Evolutionary conservation across 2,113 vertebrate species (phyloP).

Genomic region (Meleagris gallopavo): DNA sequence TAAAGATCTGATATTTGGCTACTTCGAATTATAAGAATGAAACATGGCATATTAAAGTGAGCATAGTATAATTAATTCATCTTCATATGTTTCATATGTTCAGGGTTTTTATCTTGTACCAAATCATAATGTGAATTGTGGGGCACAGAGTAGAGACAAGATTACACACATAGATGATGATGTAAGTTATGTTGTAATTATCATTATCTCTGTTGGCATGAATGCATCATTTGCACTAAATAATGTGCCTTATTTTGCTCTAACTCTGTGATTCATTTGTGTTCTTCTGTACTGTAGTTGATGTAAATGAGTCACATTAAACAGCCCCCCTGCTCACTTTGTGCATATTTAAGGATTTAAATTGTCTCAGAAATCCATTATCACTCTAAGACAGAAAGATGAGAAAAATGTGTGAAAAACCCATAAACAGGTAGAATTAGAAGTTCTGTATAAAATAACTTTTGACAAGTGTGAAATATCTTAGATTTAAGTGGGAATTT

Average conservation of each 20-base stretch:
- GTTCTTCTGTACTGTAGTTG: neutral
- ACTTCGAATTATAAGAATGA: neutral
- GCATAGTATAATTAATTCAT: conserved; percentile 2
- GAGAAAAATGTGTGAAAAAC: conserved; percentile 10
- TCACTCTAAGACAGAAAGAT: neutral
- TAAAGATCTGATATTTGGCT: neutral
- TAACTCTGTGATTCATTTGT: conserved; percentile 13
- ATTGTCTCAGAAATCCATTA: conserved; percentile 43
- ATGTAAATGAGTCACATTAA: conserved; percentile 48
- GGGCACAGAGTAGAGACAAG: neutral
- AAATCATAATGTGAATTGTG: neutral
- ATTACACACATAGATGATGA: neutral
- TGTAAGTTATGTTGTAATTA: conserved; percentile 38
- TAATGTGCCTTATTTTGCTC: conserved; percentile 3
- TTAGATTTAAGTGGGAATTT: neutral
- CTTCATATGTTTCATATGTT: neutral
- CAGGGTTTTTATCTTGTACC: conserved; percentile 12
- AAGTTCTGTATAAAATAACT: neutral
- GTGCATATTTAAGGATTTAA: conserved; percentile 42
- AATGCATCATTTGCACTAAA: conserved; percentile 23
- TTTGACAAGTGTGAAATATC: neutral
- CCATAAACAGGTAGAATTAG: neutral
- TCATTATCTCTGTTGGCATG: conserved; percentile 22
- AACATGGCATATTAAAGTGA: neutral
- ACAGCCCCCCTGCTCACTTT: conserved; percentile 35